Percentiles rank a stretch among this genome's conserved stretches.
Evolutionary conservation across 2,797 vertebrate species (phyloP).

Genomic region (Valencia hispanica): DNA sequence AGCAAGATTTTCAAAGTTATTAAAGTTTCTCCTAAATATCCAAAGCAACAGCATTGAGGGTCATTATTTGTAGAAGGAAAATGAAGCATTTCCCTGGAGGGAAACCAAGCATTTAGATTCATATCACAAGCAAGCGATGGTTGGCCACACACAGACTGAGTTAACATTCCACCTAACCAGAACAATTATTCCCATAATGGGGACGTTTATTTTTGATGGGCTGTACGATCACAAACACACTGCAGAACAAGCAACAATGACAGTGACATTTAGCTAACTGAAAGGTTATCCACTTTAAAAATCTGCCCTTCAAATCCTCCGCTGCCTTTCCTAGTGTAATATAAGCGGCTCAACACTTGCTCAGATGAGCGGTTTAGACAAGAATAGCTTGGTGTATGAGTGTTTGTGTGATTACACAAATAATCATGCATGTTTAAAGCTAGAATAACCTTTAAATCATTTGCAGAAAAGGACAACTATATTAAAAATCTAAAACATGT

Average conservation of each 20-base stretch:
- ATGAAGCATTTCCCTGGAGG: constrained; percentile 42
- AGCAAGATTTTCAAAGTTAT: constrained; percentile 23
- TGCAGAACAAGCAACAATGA: constrained; percentile 55
- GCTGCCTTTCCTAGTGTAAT: constrained; percentile 52
- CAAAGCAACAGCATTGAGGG: constrained; percentile 25
- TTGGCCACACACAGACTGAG: constrained; percentile 71
- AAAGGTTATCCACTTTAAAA: constrained; percentile 51
- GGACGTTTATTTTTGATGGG: constrained; percentile 48
- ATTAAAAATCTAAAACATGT: constrained; percentile 35
- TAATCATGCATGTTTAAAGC: constrained; percentile 23
- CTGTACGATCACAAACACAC: constrained; percentile 48
- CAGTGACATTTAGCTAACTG: constrained; percentile 61
- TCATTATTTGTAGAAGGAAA: constrained; percentile 35
- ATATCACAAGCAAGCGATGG: constrained; percentile 39
- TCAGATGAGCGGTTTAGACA: constrained; percentile 60
- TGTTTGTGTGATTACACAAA: constrained; percentile 21
- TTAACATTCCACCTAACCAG: constrained; percentile 52
- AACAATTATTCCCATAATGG: constrained; percentile 68
- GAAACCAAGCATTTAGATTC: constrained; percentile 56
- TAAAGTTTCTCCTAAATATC: constrained; percentile 24
- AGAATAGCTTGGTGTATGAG: constrained; percentile 59
- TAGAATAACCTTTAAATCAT: constrained; percentile 28
- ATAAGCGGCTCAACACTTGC: constrained; percentile 62
- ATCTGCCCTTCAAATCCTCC: constrained; percentile 58
- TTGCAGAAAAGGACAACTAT: constrained; percentile 37